Base-by-base conservation (phyloP, 2,797 vertebrate species). In the Microctenopoma steveboyesi region DNA sequence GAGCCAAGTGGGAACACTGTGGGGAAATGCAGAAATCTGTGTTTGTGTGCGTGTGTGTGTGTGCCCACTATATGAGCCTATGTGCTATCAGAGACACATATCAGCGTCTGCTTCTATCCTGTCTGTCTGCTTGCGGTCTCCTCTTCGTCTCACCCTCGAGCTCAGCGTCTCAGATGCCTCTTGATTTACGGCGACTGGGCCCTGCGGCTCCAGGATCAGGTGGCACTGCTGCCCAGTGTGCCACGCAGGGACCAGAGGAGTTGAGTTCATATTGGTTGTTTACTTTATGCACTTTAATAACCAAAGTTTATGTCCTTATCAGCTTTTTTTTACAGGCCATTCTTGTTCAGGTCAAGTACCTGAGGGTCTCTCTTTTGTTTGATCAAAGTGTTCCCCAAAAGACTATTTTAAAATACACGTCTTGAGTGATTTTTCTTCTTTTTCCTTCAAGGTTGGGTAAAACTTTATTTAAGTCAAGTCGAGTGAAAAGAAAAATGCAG, bases 111-210 rank as follows among this genome's bases (percentile, higher is more conserved):
- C 22, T 22, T 22, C 22, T 22, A 22, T 88, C 86, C 86, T 57
- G 71, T 45, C 81, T 74, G 89, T 80, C 74, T 85, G 76, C 59
- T 69, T 64, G 71, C 0, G 50, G 82, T 82, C 77, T 89, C 69
- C 46, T 78, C 67, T 79, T 82, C 54, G 48, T 74, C 69, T 79
- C 70, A 49, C 50, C 57, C 49, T 55, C 73, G 18, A 81, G 56
- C 81, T 86, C 83, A 79, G 83, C 76, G 57, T 86, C 87, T 88
- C 60, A 5, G 72, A 77, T 82, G 82, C 76, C 66, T 80, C 81
- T 72, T 90, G 88, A 88, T 89, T 90, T 90, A 90, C 71, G 56
- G 68, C 13, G 43, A 22, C 27, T 54, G 73, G 74, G 63, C 77
- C 70, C 49, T n/a, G 2, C 45, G 74, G 83, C 87, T 83, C 82